phyloP scores from a whole-genome alignment of 2,797 vertebrate genomes.

The Erethizon dorsatum region DNA sequence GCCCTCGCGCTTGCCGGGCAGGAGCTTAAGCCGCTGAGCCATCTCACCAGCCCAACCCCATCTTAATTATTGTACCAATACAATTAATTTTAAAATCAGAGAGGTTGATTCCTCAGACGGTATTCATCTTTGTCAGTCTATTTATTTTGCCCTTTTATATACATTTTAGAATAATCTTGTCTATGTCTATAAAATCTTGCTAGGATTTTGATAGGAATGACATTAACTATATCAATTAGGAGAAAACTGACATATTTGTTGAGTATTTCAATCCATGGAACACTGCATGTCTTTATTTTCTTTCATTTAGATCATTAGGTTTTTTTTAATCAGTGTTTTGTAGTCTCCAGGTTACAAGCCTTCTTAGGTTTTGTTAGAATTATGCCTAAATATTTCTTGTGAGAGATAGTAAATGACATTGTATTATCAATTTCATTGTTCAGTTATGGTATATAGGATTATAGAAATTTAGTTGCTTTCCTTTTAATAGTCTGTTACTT shows the following conservation, averaged over 20 bases:
- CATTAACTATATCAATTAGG: neutral
- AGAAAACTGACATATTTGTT: neutral
- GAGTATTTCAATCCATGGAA: neutral
- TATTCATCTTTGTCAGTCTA: slow-evolving; percentile 27
- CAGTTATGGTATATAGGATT: neutral
- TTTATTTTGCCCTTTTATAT: slow-evolving; percentile 6
- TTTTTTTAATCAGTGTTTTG: slow-evolving; percentile 26
- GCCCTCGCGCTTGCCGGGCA: too few relatives aligned
- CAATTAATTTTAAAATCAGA: slow-evolving; percentile 9
- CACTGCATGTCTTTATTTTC: neutral
- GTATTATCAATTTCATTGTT: slow-evolving; percentile 18
- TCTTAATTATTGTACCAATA: neutral
- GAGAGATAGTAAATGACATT: neutral
- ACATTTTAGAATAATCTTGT: neutral
- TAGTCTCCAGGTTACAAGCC: neutral
- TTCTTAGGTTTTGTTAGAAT: slow-evolving; percentile 21
- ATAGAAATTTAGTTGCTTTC: neutral
- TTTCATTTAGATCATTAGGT: slow-evolving; percentile 19
- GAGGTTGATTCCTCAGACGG: neutral
- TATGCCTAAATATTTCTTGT: slow-evolving; percentile 43
- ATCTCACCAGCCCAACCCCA: too few relatives aligned
- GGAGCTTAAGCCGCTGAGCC: too few relatives aligned
- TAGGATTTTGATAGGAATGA: slow-evolving; percentile 59
- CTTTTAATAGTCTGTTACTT: neutral
- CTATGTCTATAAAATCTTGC: slow-evolving; percentile 26